Evolutionary conservation across 2,888 invertebrate species (phyloP).

Genomic region (Limnephilus marmoratus): DNA sequence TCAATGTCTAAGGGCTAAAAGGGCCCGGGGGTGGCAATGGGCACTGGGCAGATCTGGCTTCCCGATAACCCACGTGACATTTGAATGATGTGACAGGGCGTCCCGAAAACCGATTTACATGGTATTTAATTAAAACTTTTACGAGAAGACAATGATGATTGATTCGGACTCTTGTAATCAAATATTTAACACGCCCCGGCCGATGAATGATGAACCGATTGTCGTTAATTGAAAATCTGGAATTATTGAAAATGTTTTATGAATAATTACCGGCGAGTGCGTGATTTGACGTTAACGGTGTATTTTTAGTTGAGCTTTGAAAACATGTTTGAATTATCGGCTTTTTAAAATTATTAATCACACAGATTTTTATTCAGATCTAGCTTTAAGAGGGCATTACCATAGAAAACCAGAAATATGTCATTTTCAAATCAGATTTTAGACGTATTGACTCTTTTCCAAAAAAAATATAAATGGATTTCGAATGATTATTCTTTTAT

Average conservation of each 20-base stretch:
- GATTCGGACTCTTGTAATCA: conserved; percentile 43
- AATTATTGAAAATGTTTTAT: conserved; percentile 5
- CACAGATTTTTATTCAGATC: neutral
- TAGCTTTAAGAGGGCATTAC: no score
- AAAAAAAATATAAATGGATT: no score
- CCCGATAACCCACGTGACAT: conserved; percentile 48
- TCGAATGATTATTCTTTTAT: no score
- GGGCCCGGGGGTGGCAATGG: conserved; percentile 4
- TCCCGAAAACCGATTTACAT: conserved; percentile 52
- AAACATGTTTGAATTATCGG: neutral
- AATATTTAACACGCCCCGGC: conserved; percentile 31
- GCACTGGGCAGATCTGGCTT: conserved; percentile 48
- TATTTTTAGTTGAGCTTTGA: neutral
- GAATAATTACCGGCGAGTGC: neutral
- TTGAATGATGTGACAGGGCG: conserved; percentile 42
- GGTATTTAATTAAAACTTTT: conserved; percentile 56
- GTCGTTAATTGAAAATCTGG: conserved; percentile 39
- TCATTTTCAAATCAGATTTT: no score
- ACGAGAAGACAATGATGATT: conserved; percentile 51
- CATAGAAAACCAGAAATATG: no score
- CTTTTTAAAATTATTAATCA: neutral
- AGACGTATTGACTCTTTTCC: no score
- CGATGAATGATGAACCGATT: conserved; percentile 31
- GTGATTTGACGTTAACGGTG: neutral
- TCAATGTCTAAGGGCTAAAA: conserved; percentile 29